A percentile compares a stretch with the other conserved stretches of the same genome.
phyloP scores from a whole-genome alignment of 1,140 invertebrate species.

The Drosophila triauraria region DNA sequence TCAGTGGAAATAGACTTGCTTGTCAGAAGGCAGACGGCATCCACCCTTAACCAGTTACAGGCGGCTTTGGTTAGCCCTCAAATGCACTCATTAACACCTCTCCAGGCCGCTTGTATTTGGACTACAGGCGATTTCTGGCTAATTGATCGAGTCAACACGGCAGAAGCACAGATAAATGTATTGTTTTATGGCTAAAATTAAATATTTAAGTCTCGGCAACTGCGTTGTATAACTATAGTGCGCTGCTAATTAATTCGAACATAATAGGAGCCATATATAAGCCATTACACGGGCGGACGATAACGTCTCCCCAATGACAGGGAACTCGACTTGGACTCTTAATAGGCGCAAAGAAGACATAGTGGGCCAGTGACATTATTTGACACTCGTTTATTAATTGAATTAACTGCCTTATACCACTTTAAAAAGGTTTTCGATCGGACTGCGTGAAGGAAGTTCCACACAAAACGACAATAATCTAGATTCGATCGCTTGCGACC shows the following conservation, averaged over 20 bases:
- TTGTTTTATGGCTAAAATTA: slow-evolving; percentile 69
- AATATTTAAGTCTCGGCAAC: slow-evolving; percentile 54
- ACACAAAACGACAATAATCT: slow-evolving; percentile 58
- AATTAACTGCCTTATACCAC: slow-evolving; percentile 80
- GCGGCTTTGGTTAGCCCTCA: slow-evolving; percentile 43
- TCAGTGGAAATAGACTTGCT: slow-evolving; percentile 12
- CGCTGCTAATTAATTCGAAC: slow-evolving; percentile 56
- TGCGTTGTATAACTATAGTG: slow-evolving; percentile 39
- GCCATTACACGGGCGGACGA: slow-evolving; percentile 8
- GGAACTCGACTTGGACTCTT: slow-evolving; percentile 6
- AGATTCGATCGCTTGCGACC: slow-evolving; percentile 63
- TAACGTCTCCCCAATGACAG: slow-evolving; percentile 19
- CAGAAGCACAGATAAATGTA: slow-evolving; percentile 62
- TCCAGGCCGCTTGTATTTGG: slow-evolving; percentile 28
- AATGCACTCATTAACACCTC: slow-evolving; percentile 69
- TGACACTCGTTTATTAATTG: slow-evolving; percentile 75
- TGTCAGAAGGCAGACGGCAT: slow-evolving; percentile 7
- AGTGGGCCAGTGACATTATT: slow-evolving; percentile 54
- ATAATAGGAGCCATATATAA: slow-evolving; percentile 20
- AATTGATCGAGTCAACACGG: slow-evolving; percentile 59
- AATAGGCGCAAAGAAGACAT: slow-evolving; percentile 16
- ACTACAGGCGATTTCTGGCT: slow-evolving; percentile 47
- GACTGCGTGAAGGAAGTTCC: slow-evolving; percentile 11
- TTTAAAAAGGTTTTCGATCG: slow-evolving; percentile 65
- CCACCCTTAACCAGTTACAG: slow-evolving; percentile 53